Base-by-base conservation (phyloP, 2,113 vertebrate species). In the Ceyx cyanopectus region DNA sequence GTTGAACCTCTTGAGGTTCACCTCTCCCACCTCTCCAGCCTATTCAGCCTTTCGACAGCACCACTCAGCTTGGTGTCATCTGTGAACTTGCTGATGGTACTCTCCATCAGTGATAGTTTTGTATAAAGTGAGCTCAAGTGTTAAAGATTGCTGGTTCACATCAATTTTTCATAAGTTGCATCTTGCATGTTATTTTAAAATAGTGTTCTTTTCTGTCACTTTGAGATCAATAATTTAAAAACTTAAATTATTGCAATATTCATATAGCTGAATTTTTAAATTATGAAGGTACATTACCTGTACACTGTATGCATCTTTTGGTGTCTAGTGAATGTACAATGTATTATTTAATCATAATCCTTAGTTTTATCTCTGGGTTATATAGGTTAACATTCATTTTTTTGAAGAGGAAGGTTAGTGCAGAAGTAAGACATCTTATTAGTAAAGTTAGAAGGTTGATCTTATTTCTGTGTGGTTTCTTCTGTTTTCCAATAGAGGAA, bases 211-310 rank as follows among this genome's bases (percentile, higher is more conserved):
- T 94, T 87, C 74, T 96, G 77, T 83, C 37, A 68, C 86, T 94
- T 84, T 5, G 9, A 87, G 40, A 65, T 96, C 81, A 93, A 94
- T 95, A 89, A 94, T 96, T 93, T 1, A 95, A 81, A 94, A 84
- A 32, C 50, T 62, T 83, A 86, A 94, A 94, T 94, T 94, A 89
- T 73, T 96, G 83, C 92, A 96, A 72, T 96, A 94, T 93, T 94
- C 83, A 93, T 93, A 87, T 81, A 90, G 54, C 54, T 95, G 81
- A 92, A 94, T 86, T 95, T 95, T 94, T 96, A 93, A 89, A 93
- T 95, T 74, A 58, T 82, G 66, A 58, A 85, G 61, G 92, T 81
- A 81, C 73, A 90, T 84, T 83, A 93, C 30, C 60, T 81, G 50
- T 73, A 84, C n/a, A 16, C 29, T 69, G 4, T 81, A 37, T 90